Conservation (phyloP, 2,113 vertebrate genomes). For the Microcebus jonahi region DNA sequence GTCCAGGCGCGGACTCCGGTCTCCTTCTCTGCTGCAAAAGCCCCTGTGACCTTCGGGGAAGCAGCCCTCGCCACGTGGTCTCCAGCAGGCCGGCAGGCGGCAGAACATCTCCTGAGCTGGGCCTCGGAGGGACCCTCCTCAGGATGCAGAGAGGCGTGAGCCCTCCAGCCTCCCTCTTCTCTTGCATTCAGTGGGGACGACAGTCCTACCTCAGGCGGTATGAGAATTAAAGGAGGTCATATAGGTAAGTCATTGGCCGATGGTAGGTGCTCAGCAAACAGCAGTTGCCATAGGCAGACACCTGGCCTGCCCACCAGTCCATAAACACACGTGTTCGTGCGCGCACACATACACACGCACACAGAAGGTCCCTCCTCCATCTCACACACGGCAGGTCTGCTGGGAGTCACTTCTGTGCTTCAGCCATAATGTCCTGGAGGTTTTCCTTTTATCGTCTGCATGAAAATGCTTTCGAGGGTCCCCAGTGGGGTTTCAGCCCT, state of each 20-base stretch:
- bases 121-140: background rate
- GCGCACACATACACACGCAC: background rate
- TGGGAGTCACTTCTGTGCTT: background rate
- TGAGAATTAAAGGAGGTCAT: background rate
- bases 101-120: background rate
- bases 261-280: accelerated
- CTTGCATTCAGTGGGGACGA: accelerated
- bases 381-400: background rate
- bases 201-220: accelerated
- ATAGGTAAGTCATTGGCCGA: accelerated
- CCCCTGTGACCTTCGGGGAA: background rate
- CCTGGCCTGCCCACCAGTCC: background rate
- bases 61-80: background rate
- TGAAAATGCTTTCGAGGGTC: background rate
- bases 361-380: background rate
- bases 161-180: background rate
- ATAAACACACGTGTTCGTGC: no score
- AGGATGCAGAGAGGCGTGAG: background rate
- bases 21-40: background rate
- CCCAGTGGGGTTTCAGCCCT: background rate
- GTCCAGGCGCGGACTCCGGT: no score
- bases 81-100: background rate
- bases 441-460: background rate
- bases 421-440: background rate
- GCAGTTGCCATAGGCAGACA: background rate